A percentile compares a stretch with the other conserved stretches of the same genome.
Evolutionary conservation across 2,113 vertebrate species (phyloP).

Genomic region (Eonycteris spelaea): DNA sequence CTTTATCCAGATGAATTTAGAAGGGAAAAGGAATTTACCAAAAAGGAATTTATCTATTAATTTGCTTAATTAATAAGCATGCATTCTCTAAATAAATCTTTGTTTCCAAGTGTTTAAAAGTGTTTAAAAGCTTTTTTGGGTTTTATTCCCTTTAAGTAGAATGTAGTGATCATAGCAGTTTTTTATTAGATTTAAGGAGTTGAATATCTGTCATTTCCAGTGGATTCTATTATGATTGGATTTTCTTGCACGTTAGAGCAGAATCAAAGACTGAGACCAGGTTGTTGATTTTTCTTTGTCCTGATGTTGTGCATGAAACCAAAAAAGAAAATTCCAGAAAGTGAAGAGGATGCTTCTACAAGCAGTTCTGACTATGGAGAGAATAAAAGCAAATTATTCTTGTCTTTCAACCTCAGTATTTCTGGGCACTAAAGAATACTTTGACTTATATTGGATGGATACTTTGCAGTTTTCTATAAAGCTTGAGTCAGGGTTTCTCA

Average conservation of each 20-base stretch:
- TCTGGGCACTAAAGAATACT: neutral
- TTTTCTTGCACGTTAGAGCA: neutral
- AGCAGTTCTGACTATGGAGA: neutral
- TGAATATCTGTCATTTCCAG: neutral
- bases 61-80: slow-evolving; percentile 28
- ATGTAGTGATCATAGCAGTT: neutral
- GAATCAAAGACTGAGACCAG: neutral
- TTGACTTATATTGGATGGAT: neutral
- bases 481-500: neutral
- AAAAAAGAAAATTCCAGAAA: slow-evolving; percentile 12
- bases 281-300: neutral
- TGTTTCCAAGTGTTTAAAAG: slow-evolving; percentile 32
- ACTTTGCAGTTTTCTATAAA: neutral
- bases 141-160: slow-evolving; percentile 16
- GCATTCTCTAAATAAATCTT: neutral
- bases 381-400: slow-evolving; percentile 30
- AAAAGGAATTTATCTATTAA: neutral
- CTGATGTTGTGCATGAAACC: neutral
- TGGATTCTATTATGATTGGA: neutral
- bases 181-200: neutral
- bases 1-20: neutral
- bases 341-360: neutral
- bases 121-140: slow-evolving; percentile 1
- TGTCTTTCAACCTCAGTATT: neutral
- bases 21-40: neutral